phyloP scores from a whole-genome alignment of 2,888 invertebrate genomes.

The Heteromyza rotundicornis region DNA sequence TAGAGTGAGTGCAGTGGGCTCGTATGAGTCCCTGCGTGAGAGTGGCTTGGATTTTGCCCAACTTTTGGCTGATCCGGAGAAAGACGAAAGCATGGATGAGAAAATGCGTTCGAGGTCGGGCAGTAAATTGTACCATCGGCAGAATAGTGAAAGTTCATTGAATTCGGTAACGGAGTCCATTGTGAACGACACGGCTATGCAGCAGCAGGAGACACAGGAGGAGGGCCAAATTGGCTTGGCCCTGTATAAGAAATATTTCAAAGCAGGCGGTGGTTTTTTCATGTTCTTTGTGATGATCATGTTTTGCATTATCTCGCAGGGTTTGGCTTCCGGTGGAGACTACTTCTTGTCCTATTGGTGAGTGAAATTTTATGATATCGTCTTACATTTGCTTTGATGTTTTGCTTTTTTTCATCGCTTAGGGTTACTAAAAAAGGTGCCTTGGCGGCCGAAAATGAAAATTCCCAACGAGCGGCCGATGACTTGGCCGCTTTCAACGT shows the following conservation, averaged over 20 bases:
- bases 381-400: neutral
- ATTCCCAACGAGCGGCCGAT: neutral
- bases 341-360: slow-evolving; percentile 80
- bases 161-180: slow-evolving; percentile 63
- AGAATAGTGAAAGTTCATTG: slow-evolving; percentile 62
- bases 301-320: slow-evolving; percentile 72
- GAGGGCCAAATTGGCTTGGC: slow-evolving; percentile 69
- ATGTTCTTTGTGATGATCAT: slow-evolving; percentile 68
- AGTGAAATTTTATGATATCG: slow-evolving; percentile 20
- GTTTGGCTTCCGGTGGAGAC: slow-evolving; percentile 76
- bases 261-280: slow-evolving; percentile 73
- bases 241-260: slow-evolving; percentile 74
- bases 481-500: too few relatives aligned
- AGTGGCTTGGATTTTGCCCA: slow-evolving; percentile 81
- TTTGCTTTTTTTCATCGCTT: too few relatives aligned
- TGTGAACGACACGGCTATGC: slow-evolving; percentile 63
- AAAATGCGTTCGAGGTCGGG: slow-evolving; percentile 48
- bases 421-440: slow-evolving; percentile 24
- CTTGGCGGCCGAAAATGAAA: slow-evolving; percentile 10
- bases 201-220: slow-evolving; percentile 67
- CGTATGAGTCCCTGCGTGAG: slow-evolving; percentile 74
- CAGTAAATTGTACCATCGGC: slow-evolving; percentile 48
- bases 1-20: slow-evolving; percentile 66
- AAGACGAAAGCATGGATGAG: slow-evolving; percentile 52
- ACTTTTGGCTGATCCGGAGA: slow-evolving; percentile 68